Conservation (phyloP, 2,113 vertebrate genomes). For the Parus major region DNA sequence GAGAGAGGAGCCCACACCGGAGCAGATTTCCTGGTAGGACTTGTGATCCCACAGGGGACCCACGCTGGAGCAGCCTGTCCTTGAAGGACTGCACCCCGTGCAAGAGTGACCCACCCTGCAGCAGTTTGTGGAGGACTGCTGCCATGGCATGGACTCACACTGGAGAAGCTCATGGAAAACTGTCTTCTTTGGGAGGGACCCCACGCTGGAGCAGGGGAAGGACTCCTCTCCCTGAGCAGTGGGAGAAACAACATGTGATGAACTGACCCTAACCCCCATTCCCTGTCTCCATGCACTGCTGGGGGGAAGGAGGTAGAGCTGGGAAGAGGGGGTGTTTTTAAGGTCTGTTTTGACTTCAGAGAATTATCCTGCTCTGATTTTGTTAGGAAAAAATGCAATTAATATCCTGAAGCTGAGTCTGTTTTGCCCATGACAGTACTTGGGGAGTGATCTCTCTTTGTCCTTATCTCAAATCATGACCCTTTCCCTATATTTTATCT, state of each 20-base stretch:
- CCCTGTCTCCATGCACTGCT: rapidly evolving
- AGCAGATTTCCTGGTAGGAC: not conserved
- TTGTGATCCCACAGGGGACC: not conserved
- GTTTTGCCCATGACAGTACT: not conserved
- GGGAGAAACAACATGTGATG: not conserved
- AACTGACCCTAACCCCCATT: not conserved
- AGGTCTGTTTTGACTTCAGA: not conserved
- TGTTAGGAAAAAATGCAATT: not conserved
- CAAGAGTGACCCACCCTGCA: not conserved
- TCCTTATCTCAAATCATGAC: not conserved
- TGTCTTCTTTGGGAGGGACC: not conserved
- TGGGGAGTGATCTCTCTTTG: not conserved
- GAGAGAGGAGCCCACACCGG: not conserved
- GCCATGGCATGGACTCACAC: not conserved
- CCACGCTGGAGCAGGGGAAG: not conserved
- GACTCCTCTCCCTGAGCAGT: not conserved
- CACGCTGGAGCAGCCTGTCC: not conserved
- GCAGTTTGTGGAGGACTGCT: not conserved
- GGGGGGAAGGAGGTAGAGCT: too few relatives aligned
- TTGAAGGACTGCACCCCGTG: not conserved
- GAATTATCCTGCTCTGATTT: not conserved
- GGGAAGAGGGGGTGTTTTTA: not conserved
- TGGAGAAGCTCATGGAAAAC: not conserved
- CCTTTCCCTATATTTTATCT: not conserved
- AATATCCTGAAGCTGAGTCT: not conserved